Evolutionary conservation across 2,113 vertebrate genomes (phyloP).

Genomic region (Ageneiosus marmoratus): DNA sequence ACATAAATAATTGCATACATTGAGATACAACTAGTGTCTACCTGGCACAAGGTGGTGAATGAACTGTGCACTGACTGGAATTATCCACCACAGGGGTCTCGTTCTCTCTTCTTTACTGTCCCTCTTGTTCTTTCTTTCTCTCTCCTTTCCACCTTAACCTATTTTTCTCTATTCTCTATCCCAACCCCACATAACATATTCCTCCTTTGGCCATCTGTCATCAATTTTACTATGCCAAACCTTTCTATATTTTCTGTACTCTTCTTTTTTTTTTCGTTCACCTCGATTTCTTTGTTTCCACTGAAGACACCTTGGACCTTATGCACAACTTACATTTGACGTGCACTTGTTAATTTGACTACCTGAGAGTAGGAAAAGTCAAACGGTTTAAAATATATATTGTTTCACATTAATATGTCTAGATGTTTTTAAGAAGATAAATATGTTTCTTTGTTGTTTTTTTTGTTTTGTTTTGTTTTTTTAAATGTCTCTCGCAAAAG

Average conservation of each 20-base stretch:
- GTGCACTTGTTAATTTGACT: slow-evolving; percentile 60
- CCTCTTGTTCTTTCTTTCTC: slow-evolving; percentile 1
- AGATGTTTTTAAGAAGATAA: slow-evolving; percentile 60
- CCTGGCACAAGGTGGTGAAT: slow-evolving; percentile 35
- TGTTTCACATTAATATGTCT: slow-evolving; percentile 60
- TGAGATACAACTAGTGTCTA: slow-evolving; percentile 60
- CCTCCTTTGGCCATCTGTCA: not conserved
- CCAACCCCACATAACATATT: not conserved
- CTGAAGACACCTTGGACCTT: slow-evolving; percentile 65
- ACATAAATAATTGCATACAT: slow-evolving; percentile 45
- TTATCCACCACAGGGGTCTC: slow-evolving; percentile 71
- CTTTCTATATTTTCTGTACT: not conserved
- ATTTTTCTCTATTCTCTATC: not conserved
- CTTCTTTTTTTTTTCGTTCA: not conserved
- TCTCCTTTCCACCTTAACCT: not conserved
- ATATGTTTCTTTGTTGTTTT: slow-evolving; percentile 53
- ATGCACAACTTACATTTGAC: slow-evolving; percentile 74
- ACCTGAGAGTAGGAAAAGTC: slow-evolving; percentile 56
- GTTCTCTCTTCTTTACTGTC: slow-evolving; percentile 54
- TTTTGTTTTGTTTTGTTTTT: slow-evolving; percentile 37
- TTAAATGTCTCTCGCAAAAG: slow-evolving; percentile 56
- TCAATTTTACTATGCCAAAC: slow-evolving; percentile 27
- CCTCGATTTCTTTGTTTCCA: not conserved
- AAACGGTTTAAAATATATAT: slow-evolving; percentile 56
- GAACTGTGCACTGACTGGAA: slow-evolving; percentile 65